Conservation (phyloP, 2,888 invertebrate species). For the Dysmachus trigonus region DNA sequence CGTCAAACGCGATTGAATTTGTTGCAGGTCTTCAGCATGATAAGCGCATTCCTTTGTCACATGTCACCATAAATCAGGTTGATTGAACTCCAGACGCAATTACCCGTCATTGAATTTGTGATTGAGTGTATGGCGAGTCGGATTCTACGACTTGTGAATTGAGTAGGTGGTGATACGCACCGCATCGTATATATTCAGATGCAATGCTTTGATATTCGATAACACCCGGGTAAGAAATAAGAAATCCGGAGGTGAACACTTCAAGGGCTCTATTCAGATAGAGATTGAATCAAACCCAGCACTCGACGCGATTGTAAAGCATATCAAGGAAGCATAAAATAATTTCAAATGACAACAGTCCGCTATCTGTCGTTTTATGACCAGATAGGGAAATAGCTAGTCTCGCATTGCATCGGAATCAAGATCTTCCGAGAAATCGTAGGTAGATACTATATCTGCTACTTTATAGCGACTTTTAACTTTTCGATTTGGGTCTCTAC, state of each 20-base stretch:
- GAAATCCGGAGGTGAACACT: background rate
- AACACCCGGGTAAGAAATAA: background rate
- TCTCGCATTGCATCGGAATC: background rate
- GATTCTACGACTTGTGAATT: background rate
- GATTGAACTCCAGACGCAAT: slow-evolving; percentile 31
- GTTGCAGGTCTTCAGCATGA: slow-evolving; percentile 16
- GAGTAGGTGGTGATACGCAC: background rate
- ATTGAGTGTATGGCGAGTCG: background rate
- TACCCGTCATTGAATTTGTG: slow-evolving; percentile 21
- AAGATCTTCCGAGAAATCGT: background rate
- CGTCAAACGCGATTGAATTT: slow-evolving; percentile 27
- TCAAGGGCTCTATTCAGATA: background rate
- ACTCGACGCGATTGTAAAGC: background rate
- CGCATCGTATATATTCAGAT: no score
- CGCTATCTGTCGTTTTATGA: background rate
- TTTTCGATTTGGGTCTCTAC: background rate
- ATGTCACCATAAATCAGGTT: slow-evolving; percentile 36
- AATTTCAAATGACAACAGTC: background rate
- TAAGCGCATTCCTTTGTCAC: slow-evolving; percentile 35
- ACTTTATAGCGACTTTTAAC: background rate
- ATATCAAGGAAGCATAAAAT: background rate
- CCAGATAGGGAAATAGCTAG: background rate
- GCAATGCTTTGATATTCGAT: background rate
- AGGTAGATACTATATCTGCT: background rate
- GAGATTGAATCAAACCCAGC: background rate